Evolutionary conservation across 1,140 invertebrate genomes (phyloP), one percentile per base, ranked within the genome.

Genomic region (Mylabris phalerata): DNA sequence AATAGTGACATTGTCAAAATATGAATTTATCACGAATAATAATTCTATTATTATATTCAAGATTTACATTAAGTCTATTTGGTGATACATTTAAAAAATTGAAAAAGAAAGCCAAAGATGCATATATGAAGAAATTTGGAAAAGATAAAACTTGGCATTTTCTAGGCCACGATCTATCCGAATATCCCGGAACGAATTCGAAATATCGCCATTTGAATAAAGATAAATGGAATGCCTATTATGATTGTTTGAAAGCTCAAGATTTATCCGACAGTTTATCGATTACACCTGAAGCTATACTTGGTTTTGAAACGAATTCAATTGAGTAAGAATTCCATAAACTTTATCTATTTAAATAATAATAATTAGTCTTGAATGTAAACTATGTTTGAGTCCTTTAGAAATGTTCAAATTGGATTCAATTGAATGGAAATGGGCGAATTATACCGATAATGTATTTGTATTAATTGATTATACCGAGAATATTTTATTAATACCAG

Each of bases 151-250:
- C 72, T 10, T 64, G 65, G 59, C 62, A 72, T 55, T 69, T 74
- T 57, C 48, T 75, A 9, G 71, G 76, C 45, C 55, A 73, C 39
- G 69, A 72, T 57, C 59, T 72, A 39, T 65, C 72, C 5, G 77
- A 79, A 66, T 80, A 77, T 70, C 77, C 79, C 24, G 69, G 73
- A 41, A 63, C 64, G 7, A 75, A 78, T 59, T 48, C 65, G 38
- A 69, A 72, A 39, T 65, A 71, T 38, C 49, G 67, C 59, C 49
- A 73, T 42, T 66, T 74, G 50, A 71, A 79, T 50, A 62, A 57
- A 55, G 57, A 73, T 13, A 71, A 75, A 57, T 81, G 79, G 79
- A 38, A 75, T 19, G 65, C 73, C n/a, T 80, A 81, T 69, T 80
- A 81, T 46, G 42, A 71, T 7, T 81, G 79, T 66, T 67, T 81